A percentile compares a stretch with the other conserved stretches of the same genome.
These are phyloP conservation scores for Paramormyrops hopkinsi DNA, from an alignment of 2,797 vertebrate genomes.

Conservation along the genomic window DNA sequence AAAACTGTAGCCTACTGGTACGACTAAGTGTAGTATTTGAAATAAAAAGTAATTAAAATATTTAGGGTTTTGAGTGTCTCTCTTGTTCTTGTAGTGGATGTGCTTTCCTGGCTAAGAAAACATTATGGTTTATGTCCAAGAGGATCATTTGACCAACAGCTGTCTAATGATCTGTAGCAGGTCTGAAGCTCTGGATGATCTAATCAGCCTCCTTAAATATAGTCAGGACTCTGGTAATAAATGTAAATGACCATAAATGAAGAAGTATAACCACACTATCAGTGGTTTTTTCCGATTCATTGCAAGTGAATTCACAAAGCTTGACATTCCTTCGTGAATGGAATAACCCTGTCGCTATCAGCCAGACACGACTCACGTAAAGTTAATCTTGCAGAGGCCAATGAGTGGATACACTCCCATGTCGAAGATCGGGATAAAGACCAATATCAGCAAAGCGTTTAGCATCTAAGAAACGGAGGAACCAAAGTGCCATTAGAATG, in stretches of 20 bases:
- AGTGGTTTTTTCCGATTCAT: neutral
- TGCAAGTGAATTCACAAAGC: neutral
- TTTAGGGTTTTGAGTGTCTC: neutral
- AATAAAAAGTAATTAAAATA: neutral
- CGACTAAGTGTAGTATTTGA: neutral
- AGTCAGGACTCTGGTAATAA: neutral
- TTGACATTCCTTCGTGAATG: neutral
- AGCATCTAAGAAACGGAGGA: conserved; percentile 68
- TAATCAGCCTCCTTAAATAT: neutral
- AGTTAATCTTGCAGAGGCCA: conserved; percentile 71
- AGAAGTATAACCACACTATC: neutral
- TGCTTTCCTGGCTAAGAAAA: neutral
- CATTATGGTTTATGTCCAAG: neutral
- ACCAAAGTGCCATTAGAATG: conserved; percentile 11
- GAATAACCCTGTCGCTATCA: neutral
- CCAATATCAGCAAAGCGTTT: conserved; percentile 86
- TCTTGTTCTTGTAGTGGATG: neutral
- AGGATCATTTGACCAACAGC: neutral
- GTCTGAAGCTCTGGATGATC: neutral
- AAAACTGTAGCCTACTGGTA: neutral
- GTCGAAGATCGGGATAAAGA: conserved; percentile 90
- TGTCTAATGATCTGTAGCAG: neutral
- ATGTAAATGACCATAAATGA: neutral
- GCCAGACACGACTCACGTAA: conserved; percentile 76
- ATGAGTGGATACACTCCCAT: conserved; percentile 81